These are phyloP conservation scores for Psilanteris sp. DNA, from an alignment of 1,140 invertebrate genomes.

Conservation along the genomic window DNA sequence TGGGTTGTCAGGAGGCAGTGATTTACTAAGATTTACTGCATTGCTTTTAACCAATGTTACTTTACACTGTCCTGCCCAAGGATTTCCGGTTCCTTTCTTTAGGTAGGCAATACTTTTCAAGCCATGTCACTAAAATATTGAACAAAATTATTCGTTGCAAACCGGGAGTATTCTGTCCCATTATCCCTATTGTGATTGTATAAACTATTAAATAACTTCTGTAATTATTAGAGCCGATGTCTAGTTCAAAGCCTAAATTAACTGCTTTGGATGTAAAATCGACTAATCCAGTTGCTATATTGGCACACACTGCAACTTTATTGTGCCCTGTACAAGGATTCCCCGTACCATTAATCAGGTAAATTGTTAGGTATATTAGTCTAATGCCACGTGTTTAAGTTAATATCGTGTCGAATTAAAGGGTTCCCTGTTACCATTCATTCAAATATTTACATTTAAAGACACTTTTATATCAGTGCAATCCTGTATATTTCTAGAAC, in stretches of 20 bases:
- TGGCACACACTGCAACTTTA: slow-evolving; percentile 69
- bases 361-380: too few species aligned
- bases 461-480: slow-evolving; percentile 10
- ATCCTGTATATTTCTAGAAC: slow-evolving; percentile 74
- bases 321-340: slow-evolving; percentile 85
- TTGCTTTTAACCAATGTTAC: slow-evolving; percentile 73
- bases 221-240: slow-evolving; percentile 78
- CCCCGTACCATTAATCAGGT: slow-evolving; percentile 82
- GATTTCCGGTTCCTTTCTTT: slow-evolving; percentile 81
- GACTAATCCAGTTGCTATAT: slow-evolving; percentile 70
- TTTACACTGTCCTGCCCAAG: slow-evolving; percentile 82
- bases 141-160: too few species aligned
- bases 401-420: slow-evolving; percentile 83
- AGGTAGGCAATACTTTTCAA: too few species aligned
- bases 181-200: not conserved
- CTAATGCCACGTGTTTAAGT: too few species aligned
- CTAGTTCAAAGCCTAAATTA: slow-evolving; percentile 80
- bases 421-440: slow-evolving; percentile 81
- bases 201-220: slow-evolving; percentile 10
- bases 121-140: too few species aligned
- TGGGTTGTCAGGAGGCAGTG: slow-evolving; percentile 70
- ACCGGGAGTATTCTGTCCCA: slow-evolving; percentile 83
- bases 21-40: slow-evolving; percentile 73
- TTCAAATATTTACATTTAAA: slow-evolving; percentile 40
- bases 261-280: slow-evolving; percentile 78